Evolutionary conservation across 2,888 invertebrate genomes (phyloP).

Genomic region (Thymelicus sylvestris): DNA sequence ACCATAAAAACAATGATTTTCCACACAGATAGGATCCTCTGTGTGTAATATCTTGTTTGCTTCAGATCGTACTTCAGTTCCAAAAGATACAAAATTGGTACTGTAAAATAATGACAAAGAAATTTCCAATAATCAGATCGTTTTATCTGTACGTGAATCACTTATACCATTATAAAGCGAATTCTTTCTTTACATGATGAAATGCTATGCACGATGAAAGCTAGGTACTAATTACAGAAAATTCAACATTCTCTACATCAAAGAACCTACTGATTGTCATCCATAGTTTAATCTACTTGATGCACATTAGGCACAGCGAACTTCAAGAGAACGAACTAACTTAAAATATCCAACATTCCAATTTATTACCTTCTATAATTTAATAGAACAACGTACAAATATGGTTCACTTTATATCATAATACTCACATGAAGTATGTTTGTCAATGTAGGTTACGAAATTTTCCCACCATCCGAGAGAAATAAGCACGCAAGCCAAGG

Average conservation of each 20-base stretch:
- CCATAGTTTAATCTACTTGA: no score
- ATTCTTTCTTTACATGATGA: neutral
- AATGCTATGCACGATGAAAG: no score
- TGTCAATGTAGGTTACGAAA: conserved; percentile 82
- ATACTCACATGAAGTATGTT: conserved; percentile 60
- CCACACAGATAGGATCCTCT: conserved; percentile 89
- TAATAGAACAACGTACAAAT: no score
- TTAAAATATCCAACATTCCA: no score
- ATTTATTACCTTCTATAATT: no score
- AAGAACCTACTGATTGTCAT: no score
- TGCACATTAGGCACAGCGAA: no score
- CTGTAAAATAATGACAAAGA: conserved; percentile 48
- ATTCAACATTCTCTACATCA: no score
- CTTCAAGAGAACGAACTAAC: no score
- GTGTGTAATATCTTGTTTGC: conserved; percentile 88
- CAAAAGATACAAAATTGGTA: conserved; percentile 64
- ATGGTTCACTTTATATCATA: neutral
- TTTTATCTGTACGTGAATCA: neutral
- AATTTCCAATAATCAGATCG: no score
- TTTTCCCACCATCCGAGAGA: conserved; percentile 95
- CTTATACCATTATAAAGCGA: neutral
- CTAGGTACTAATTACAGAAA: no score
- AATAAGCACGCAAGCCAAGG: conserved; percentile 86
- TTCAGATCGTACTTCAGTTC: conserved; percentile 84
- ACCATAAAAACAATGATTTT: conserved; percentile 90